Conservation (phyloP, 2,888 invertebrate genomes). For the Chrysolina haemoptera region DNA sequence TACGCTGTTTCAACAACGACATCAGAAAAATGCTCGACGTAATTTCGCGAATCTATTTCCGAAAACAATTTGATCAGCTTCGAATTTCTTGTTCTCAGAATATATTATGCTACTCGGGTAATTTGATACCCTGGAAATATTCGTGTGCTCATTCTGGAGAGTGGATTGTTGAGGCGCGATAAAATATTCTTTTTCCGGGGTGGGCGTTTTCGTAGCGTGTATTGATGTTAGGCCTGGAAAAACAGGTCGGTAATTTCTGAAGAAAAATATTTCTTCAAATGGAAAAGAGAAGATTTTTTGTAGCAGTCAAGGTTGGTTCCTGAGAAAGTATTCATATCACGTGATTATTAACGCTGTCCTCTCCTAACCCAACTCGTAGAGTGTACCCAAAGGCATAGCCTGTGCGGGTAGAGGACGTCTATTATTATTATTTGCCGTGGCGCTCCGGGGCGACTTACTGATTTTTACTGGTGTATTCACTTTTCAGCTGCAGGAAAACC, state of each 20-base stretch:
- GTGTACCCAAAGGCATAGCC: too few relatives aligned
- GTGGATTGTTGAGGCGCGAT: slow-evolving; percentile 29
- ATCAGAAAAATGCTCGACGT: slow-evolving; percentile 21
- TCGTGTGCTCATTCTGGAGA: slow-evolving; percentile 19
- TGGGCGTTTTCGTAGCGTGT: slow-evolving; percentile 28
- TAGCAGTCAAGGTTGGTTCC: too few relatives aligned
- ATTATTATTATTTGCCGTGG: too few relatives aligned
- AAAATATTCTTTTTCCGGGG: slow-evolving; percentile 38
- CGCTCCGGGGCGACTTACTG: too few relatives aligned
- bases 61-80: slow-evolving; percentile 38
- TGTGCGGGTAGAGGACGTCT: too few relatives aligned
- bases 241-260: background rate
- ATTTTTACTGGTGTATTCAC: too few relatives aligned
- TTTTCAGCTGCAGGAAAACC: too few relatives aligned
- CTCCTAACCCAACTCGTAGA: too few relatives aligned
- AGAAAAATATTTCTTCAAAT: too few relatives aligned
- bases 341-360: too few relatives aligned
- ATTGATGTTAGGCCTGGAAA: background rate
- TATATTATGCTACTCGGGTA: slow-evolving; percentile 30
- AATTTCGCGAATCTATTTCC: slow-evolving; percentile 29
- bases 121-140: slow-evolving; percentile 25
- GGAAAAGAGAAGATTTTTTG: too few relatives aligned
- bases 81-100: slow-evolving; percentile 28
- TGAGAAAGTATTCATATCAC: too few relatives aligned
- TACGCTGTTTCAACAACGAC: slow-evolving; percentile 7